Evolutionary conservation across 2,888 invertebrate species (phyloP), one percentile per base, ranked within the genome.

Genomic region (Drosophila picticornis): DNA sequence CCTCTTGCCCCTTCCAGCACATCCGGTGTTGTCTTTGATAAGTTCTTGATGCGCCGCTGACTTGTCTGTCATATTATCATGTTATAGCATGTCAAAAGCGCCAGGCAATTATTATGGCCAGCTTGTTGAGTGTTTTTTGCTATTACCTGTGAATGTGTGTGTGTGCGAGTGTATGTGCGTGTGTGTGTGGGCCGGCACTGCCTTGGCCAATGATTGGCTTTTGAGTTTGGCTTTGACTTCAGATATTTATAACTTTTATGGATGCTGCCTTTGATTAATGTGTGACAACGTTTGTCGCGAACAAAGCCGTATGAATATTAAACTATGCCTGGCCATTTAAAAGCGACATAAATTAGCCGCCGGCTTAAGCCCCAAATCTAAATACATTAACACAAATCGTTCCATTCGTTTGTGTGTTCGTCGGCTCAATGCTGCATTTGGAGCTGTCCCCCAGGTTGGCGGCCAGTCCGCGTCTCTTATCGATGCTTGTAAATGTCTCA

Each of bases 401-500:
- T 74, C 56, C 56, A n/a, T 38, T 27, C 29, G 38, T 38, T 38
- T 46, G 46, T 46, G 46, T 46, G 25, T 25, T 87, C 85, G 72
- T 31, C 71, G 74, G 74, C 71, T 65, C 36, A 36, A 27, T 55
- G 65, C n/a, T 64, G 79, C 72, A 67, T 75, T 53, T 59, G 43
- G 57, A 59, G 57, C 74, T 80, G 58, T 10, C 40, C 16, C n/a
- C 29, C 27, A 40, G 29, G 1, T 31, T 55, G 11, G 16, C 38
- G 40, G 2, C 13, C 57, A n/a, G 70, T 25, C 38, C 43, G 36
- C 22, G 67, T 16, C 22, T 16, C 57, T 91, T 91, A 91, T 92
- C 91, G 81, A 51, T 62, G 75, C 91, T 91, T 91, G 91, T 91
- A 92, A 92, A 91, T 91, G 92, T 91, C 92, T 91, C 92, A 92